Conservation (phyloP, 2,113 vertebrate species). For the Rutilus rutilus region DNA sequence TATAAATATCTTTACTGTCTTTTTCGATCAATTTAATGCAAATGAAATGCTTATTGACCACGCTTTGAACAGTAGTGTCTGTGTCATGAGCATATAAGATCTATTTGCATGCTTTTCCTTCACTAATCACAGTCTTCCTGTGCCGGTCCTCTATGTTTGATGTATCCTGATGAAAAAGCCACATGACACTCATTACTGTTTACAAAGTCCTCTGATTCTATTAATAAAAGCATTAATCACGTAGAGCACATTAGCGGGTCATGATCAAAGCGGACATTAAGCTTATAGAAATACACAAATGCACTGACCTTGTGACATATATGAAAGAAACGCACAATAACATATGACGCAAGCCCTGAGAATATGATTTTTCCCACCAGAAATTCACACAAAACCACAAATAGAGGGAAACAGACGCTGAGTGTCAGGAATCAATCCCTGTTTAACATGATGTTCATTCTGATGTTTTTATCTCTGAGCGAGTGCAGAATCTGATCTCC, state of each 20-base stretch:
- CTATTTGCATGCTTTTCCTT: background rate
- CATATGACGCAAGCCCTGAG: background rate
- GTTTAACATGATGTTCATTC: background rate
- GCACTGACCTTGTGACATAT: background rate
- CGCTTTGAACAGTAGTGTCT: too few species aligned
- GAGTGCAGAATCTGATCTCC: background rate
- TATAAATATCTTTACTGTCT: background rate
- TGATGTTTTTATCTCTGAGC: background rate
- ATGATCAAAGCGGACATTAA: background rate
- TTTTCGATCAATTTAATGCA: too few species aligned
- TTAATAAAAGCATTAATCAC: constrained; percentile 20
- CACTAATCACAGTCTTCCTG: constrained; percentile 13
- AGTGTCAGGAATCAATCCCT: background rate
- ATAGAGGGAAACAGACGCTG: background rate
- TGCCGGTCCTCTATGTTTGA: background rate
- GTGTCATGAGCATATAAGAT: too few species aligned
- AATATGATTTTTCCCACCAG: background rate
- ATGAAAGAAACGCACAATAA: background rate
- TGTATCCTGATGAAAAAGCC: constrained; percentile 15
- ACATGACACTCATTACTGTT: constrained; percentile 1
- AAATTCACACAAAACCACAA: constrained; percentile 16
- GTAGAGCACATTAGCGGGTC: background rate
- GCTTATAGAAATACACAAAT: background rate
- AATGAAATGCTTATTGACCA: too few species aligned
- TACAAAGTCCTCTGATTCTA: constrained; percentile 1